Evolutionary conservation across 2,113 vertebrate genomes (phyloP), one percentile per base, ranked within the genome.

Genomic region (Bubo scandiacus): DNA sequence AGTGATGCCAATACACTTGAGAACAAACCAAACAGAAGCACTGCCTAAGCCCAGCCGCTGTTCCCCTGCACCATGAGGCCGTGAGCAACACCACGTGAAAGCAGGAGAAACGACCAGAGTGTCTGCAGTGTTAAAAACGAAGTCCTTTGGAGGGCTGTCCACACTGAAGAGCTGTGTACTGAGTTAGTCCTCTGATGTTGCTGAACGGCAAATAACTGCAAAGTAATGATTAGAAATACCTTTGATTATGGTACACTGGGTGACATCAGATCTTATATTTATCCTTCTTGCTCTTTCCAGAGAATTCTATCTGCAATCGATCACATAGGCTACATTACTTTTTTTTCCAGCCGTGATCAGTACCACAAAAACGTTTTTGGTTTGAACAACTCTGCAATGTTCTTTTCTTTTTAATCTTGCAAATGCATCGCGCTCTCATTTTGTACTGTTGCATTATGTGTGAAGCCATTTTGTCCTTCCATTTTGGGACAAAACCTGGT

Each of bases 51-150:
- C 3, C 7, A 72, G 65, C 51, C 12, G 22, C 38, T 3, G 1
- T 87, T 66, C 40, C 40, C 6, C 30, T 3, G 18, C 47, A 30
- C 59, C 21, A 9, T 2, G 27, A 67, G 54, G 23, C 32, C 1
- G 0, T n/a, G 42, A 57, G 25, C 0, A 0, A 52, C 10, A 30
- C 52, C 36, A 20, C 0, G 4, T 32, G 29, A 47, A 77, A 25
- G 34, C 32, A 65, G 20, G 22, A 71, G 30, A 45, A 73, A 62
- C 7, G 18, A 21, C 40, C 17, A 5, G 54, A 71, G 30, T 16
- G 45, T n/a, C 22, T 61, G 54, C 57, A 23, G 20, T 6, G 49
- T 72, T 73, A 57, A 51, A n/a, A 34, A 72, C 40, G 52, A 59
- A 67, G 17, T 16, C 9, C 61, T 67, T 52, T 21, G n/a, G 42